These are phyloP conservation scores for Cataglyphis rosenhaueri DNA, from an alignment of 2,888 invertebrate species.

Conservation along the genomic window DNA sequence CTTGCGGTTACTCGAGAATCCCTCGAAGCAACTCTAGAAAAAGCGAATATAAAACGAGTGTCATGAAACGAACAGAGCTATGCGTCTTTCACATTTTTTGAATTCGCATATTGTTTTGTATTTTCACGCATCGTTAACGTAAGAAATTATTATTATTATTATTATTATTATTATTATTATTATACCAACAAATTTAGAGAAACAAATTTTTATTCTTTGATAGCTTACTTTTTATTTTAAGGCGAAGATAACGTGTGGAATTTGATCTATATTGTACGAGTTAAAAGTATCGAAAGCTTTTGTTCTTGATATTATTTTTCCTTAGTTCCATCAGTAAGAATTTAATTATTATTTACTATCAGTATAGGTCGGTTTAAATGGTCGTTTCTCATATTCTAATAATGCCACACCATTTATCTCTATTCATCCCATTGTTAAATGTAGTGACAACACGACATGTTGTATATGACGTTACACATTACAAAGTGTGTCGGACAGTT, in stretches of 20 bases:
- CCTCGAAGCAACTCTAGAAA: slow-evolving; percentile 7
- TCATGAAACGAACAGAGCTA: slow-evolving; percentile 3
- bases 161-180: slow-evolving; percentile 17
- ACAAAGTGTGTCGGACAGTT: slow-evolving; percentile 3
- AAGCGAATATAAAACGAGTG: slow-evolving; percentile 16
- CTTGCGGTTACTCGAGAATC: slow-evolving; percentile 24
- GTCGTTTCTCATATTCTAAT: slow-evolving; percentile 21
- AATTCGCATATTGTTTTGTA: slow-evolving; percentile 8
- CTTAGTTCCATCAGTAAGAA: neutral
- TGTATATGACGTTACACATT: slow-evolving; percentile 4
- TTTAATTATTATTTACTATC: neutral
- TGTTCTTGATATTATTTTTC: neutral
- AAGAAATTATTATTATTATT: slow-evolving; percentile 5
- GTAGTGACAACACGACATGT: neutral
- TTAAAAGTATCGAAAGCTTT: slow-evolving; percentile 7
- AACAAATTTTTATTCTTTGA: slow-evolving; percentile 8
- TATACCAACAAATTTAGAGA: neutral
- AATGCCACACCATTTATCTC: neutral
- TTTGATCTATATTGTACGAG: neutral
- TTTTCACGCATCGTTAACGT: neutral
- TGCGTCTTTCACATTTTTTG: neutral
- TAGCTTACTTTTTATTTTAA: neutral
- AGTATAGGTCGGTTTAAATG: neutral
- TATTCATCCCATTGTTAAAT: slow-evolving; percentile 6
- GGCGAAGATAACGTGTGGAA: neutral